Conservation (phyloP, 1,140 invertebrate genomes). For the Sweltsa coloradensis region DNA sequence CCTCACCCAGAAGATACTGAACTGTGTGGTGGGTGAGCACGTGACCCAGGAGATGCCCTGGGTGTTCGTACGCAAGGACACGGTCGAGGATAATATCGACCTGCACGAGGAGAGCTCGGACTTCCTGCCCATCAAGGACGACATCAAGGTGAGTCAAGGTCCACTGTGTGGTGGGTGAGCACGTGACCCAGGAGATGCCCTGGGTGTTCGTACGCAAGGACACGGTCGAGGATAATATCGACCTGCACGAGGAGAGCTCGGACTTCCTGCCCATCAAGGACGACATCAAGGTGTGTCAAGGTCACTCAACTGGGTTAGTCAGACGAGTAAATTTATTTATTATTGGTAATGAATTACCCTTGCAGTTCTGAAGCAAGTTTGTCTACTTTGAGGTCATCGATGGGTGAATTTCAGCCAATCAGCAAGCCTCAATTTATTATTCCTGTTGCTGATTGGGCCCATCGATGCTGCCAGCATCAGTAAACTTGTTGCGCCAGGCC, state of each 20-base stretch:
- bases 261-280: conserved; percentile 41
- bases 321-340: neutral
- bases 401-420: too few relatives aligned
- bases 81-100: conserved; percentile 41
- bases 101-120: conserved; percentile 33
- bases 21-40: conserved; percentile 35
- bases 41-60: conserved; percentile 61
- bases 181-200: conserved; percentile 55
- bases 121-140: conserved; percentile 37
- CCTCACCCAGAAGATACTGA: conserved; percentile 34
- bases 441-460: too few relatives aligned
- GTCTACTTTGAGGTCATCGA: too few relatives aligned
- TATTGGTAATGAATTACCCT: neutral
- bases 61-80: conserved; percentile 46
- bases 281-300: conserved; percentile 28
- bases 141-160: conserved; percentile 28
- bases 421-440: too few relatives aligned
- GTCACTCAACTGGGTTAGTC: too few relatives aligned
- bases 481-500: too few relatives aligned
- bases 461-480: too few relatives aligned
- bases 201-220: conserved; percentile 52
- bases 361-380: too few relatives aligned
- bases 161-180: conserved; percentile 36
- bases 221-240: conserved; percentile 41
- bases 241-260: conserved; percentile 28